A percentile compares a stretch with the other conserved stretches of the same genome.
Evolutionary conservation across 2,113 vertebrate species (phyloP).

Genomic region (Malurus elegans): DNA sequence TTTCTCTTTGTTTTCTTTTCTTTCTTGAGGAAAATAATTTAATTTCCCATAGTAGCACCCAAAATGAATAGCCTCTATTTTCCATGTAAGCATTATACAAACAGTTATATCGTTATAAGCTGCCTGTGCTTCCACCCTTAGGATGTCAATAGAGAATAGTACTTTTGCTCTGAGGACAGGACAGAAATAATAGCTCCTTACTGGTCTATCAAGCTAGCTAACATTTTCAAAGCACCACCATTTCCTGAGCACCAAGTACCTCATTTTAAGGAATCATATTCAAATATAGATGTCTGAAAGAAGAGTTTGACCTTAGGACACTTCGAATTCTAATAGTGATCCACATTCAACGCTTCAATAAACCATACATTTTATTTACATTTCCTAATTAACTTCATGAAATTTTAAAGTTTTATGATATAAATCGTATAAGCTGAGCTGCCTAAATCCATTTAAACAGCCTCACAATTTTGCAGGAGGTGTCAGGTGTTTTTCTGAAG

Average conservation of each 20-base stretch:
- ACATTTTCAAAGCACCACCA: background rate
- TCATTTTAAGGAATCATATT: background rate
- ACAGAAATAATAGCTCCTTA: background rate
- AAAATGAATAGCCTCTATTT: slow-evolving; percentile 3
- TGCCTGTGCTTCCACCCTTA: background rate
- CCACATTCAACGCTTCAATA: background rate
- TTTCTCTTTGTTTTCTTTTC: slow-evolving; percentile 1
- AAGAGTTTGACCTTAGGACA: background rate
- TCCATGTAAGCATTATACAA: background rate
- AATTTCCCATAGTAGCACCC: background rate
- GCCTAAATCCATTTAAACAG: background rate
- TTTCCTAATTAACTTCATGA: background rate
- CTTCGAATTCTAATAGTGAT: background rate
- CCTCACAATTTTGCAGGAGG: background rate
- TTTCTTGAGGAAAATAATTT: slow-evolving; percentile 18
- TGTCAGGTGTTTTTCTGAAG: background rate
- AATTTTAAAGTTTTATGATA: background rate
- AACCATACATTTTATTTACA: background rate
- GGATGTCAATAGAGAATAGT: background rate
- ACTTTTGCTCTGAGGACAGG: background rate
- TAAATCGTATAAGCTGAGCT: rapidly evolving
- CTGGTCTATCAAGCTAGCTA: background rate
- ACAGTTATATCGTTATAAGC: background rate
- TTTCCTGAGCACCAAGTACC: background rate
- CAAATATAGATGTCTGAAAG: background rate